Percentiles rank a stretch among this genome's conserved stretches.
Evolutionary conservation across 2,888 invertebrate genomes (phyloP).

Genomic region (Metallyticus violacea): DNA sequence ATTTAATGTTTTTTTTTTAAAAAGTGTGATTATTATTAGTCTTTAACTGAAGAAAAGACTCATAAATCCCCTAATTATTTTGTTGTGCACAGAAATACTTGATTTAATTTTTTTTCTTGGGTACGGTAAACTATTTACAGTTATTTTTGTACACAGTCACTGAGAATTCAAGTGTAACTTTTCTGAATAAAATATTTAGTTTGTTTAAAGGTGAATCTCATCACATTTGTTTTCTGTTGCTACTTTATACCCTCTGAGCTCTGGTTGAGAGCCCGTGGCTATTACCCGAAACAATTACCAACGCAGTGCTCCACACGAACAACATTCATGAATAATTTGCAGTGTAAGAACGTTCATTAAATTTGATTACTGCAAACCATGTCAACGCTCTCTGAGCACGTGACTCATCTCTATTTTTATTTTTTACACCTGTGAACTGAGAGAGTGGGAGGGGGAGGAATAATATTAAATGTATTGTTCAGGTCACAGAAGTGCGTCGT

Average conservation of each 20-base stretch:
- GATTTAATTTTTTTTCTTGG: no score
- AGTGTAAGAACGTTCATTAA: background rate
- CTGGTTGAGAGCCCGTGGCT: background rate
- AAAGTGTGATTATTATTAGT: no score
- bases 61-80: no score
- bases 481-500: background rate
- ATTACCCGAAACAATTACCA: background rate
- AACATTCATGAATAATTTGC: background rate
- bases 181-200: background rate
- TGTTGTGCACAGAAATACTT: no score
- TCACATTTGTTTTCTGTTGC: background rate
- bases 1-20: no score
- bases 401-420: background rate
- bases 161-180: no score
- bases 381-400: background rate
- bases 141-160: no score
- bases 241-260: background rate
- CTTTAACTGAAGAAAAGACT: no score
- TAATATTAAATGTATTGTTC: background rate
- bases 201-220: background rate
- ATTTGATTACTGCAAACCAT: background rate
- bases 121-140: no score
- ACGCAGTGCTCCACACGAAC: background rate
- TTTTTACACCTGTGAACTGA: background rate
- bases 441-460: background rate